Percentiles rank a stretch among this genome's conserved stretches.
phyloP scores from a whole-genome alignment of 2,888 invertebrate species.

The Alloplasta piceator region DNA sequence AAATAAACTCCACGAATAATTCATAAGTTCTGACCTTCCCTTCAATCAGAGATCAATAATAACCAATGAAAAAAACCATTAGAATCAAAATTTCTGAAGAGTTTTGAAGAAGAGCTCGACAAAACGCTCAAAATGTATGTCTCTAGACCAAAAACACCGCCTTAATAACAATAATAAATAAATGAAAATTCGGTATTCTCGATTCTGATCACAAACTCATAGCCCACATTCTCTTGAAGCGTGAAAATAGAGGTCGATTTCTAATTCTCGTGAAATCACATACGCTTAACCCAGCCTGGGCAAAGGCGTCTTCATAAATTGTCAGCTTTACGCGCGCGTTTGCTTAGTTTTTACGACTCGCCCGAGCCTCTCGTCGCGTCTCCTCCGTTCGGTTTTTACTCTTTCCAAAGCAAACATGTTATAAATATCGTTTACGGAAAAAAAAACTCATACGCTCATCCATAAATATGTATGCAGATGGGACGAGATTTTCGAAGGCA shows the following conservation, averaged over 20 bases:
- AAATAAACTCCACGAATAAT: too few relatives aligned
- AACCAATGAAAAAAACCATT: too few relatives aligned
- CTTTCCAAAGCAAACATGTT: slow-evolving; percentile 52
- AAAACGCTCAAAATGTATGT: too few relatives aligned
- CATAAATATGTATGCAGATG: neutral
- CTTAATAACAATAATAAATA: too few relatives aligned
- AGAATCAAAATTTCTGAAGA: too few relatives aligned
- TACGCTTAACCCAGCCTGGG: slow-evolving; percentile 42
- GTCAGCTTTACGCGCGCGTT: slow-evolving; percentile 73
- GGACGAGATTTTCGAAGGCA: neutral
- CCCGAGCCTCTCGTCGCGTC: slow-evolving; percentile 65
- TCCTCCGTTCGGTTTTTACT: slow-evolving; percentile 45
- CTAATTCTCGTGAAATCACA: slow-evolving; percentile 74
- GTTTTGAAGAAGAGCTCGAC: too few relatives aligned
- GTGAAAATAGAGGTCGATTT: slow-evolving; percentile 77
- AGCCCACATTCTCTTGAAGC: slow-evolving; percentile 33
- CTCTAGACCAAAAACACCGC: too few relatives aligned
- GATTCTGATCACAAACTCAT: neutral
- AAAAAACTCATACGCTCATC: neutral
- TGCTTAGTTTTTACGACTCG: slow-evolving; percentile 76
- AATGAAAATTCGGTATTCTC: too few relatives aligned
- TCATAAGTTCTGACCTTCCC: too few relatives aligned
- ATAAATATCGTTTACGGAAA: neutral
- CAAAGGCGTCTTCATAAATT: slow-evolving; percentile 76
- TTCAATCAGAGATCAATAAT: too few relatives aligned